Percentiles rank a stretch among this genome's conserved stretches.
Evolutionary conservation across 1,140 invertebrate genomes (phyloP).

Genomic region (Venturia canescens): DNA sequence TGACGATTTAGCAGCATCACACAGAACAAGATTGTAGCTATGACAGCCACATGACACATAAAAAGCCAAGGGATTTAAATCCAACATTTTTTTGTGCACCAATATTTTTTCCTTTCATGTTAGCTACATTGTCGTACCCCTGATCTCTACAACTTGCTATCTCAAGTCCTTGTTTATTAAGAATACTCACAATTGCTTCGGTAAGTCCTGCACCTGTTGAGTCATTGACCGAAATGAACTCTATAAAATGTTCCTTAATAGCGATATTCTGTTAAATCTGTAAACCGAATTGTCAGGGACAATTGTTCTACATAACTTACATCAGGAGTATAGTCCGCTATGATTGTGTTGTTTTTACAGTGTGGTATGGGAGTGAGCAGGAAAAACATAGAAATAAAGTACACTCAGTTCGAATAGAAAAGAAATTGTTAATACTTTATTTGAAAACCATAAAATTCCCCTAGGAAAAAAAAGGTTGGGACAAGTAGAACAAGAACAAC

Average conservation of each 20-base stretch:
- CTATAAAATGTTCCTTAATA: constrained; percentile 54
- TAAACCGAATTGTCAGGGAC: constrained; percentile 51
- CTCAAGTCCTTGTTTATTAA: constrained; percentile 48
- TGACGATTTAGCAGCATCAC: constrained; percentile 52
- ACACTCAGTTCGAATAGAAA: too few species aligned
- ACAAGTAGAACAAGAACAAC: too few species aligned
- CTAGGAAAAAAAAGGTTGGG: too few species aligned
- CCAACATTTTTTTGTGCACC: constrained; percentile 61
- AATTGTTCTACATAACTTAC: constrained; percentile 51
- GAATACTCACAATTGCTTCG: constrained; percentile 48
- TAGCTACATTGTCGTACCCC: constrained; percentile 68
- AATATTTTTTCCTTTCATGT: constrained; percentile 64
- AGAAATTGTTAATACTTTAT: too few species aligned
- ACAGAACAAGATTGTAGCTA: constrained; percentile 54
- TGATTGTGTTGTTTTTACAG: too few species aligned
- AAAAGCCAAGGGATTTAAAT: constrained; percentile 53
- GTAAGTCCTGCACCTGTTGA: constrained; percentile 52
- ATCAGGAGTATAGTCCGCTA: constrained; percentile 50
- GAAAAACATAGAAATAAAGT: too few species aligned
- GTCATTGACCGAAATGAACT: constrained; percentile 47
- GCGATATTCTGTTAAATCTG: constrained; percentile 47
- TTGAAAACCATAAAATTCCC: too few species aligned
- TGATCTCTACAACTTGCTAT: constrained; percentile 61
- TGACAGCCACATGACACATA: constrained; percentile 57
- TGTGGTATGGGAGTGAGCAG: too few species aligned